Conservation (phyloP, 1,140 invertebrate genomes). For the Macrotrachela quadricornifera region DNA sequence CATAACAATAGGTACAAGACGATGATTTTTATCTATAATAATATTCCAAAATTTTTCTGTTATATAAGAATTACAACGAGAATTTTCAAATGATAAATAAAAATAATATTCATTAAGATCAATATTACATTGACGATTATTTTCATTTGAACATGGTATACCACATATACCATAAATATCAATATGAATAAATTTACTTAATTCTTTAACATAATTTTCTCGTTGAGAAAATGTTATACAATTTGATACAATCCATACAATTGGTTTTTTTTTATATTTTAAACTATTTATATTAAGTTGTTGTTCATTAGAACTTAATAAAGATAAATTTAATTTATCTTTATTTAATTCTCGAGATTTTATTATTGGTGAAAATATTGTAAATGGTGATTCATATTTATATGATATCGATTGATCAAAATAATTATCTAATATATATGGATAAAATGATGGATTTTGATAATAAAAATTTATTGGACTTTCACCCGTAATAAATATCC, state of each 20-base stretch:
- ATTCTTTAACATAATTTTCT: slow-evolving; percentile 34
- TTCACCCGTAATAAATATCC: too few species aligned
- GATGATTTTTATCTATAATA: neutral
- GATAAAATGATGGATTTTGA: too few species aligned
- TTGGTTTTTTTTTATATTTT: slow-evolving; percentile 9
- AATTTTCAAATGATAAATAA: slow-evolving; percentile 16
- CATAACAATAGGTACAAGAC: slow-evolving; percentile 65
- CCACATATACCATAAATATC: slow-evolving; percentile 46
- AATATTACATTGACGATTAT: slow-evolving; percentile 13
- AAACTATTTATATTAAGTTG: too few species aligned
- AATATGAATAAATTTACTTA: slow-evolving; percentile 37
- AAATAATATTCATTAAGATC: slow-evolving; percentile 7
- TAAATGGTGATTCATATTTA: too few species aligned
- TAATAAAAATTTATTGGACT: too few species aligned
- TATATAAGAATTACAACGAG: slow-evolving; percentile 7
- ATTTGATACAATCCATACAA: slow-evolving; percentile 43
- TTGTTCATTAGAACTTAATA: too few species aligned
- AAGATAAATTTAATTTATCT: too few species aligned
- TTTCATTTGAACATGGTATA: neutral
- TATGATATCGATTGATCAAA: too few species aligned
- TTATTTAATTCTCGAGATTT: too few species aligned
- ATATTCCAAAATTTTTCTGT: slow-evolving; percentile 9
- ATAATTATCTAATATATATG: too few species aligned
- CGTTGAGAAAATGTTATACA: slow-evolving; percentile 36
- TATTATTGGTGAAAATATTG: too few species aligned